Base-by-base conservation (phyloP, 2,113 vertebrate species). In the Ginglymostoma cirratum region DNA sequence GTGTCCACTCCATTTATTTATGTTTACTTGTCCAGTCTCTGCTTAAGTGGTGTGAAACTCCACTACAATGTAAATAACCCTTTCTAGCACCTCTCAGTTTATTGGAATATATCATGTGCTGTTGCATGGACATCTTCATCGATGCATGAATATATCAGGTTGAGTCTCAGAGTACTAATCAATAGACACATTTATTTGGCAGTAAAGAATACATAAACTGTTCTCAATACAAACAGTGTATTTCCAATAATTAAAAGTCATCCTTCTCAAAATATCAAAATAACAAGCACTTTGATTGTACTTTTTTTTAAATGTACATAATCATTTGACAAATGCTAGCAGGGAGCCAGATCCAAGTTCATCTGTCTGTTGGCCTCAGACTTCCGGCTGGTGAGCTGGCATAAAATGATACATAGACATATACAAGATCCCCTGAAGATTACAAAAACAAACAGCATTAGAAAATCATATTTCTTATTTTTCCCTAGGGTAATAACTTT, bases 191-290 rank as follows among this genome's bases (percentile, higher is more conserved):
- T 61, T 92, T 65, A 65, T 65, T 65, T 92, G 52, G n/a, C 30
- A 65, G 65, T 92, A 92, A 34, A 19, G 30, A 65, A 14, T 92
- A 17, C 30, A 92, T 65, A 17, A n/a, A 92, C 30, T 65, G 34
- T 65, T 34, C 30, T 92, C 27, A 90, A 52, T 90, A 85, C 14
- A 90, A 90, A 34, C 87, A 89, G 8, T 55, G 21, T 19, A 65
- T 65, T 92, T 65, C 30, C 17, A 92, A 30, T 92, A 92, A n/a
- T 65, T 92, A 92, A 2, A 61, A 65, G 34, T 14, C 30, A 92
- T 92, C 80, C 38, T 42, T 34, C 27, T 65, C 15, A 92, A 92
- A 92, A 92, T 92, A 55, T 92, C 55, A 92, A 92, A 65, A 92
- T 65, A 92, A 92, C 38, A 23, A 5, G 42, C 15, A 19, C 87